Conservation (phyloP, 2,888 invertebrate genomes). For the Catocala nupta region DNA sequence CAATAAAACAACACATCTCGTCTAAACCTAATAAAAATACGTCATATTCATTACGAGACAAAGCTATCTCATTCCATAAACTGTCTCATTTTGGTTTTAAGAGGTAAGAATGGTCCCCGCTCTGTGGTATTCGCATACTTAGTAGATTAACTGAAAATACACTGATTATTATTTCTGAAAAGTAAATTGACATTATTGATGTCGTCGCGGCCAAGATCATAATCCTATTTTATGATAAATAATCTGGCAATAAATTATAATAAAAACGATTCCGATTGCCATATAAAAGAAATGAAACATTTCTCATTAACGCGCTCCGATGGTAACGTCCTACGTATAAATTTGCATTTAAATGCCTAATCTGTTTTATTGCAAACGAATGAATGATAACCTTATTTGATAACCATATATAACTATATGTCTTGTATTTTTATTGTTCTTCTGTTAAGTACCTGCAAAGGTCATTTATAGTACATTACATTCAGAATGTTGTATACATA, state of each 20-base stretch:
- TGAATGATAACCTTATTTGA: constrained; percentile 35
- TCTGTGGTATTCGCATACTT: too few species aligned
- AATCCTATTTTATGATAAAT: constrained; percentile 29
- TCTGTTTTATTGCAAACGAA: constrained; percentile 25
- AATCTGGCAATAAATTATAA: constrained; percentile 37
- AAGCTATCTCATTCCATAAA: too few species aligned
- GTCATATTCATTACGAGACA: too few species aligned
- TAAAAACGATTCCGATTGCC: constrained; percentile 38
- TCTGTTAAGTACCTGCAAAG: constrained; percentile 2
- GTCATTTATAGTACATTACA: too few species aligned
- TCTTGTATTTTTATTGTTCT: constrained; percentile 27
- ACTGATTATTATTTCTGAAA: too few species aligned
- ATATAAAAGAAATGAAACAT: constrained; percentile 41
- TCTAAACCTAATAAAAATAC: too few species aligned
- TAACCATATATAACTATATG: constrained; percentile 1
- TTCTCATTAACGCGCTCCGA: constrained; percentile 36
- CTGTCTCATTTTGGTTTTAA: too few species aligned
- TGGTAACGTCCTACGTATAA: constrained; percentile 45
- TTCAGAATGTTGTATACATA: too few species aligned
- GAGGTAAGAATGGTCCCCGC: too few species aligned
- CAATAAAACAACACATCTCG: too few species aligned
- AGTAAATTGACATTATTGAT: not conserved
- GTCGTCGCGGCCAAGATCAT: constrained; percentile 25
- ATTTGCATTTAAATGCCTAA: constrained; percentile 47
- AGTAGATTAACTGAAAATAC: too few species aligned